These are phyloP conservation scores for Sternotherus odoratus DNA, from an alignment of 2,797 vertebrate genomes.

Conservation along the genomic window DNA sequence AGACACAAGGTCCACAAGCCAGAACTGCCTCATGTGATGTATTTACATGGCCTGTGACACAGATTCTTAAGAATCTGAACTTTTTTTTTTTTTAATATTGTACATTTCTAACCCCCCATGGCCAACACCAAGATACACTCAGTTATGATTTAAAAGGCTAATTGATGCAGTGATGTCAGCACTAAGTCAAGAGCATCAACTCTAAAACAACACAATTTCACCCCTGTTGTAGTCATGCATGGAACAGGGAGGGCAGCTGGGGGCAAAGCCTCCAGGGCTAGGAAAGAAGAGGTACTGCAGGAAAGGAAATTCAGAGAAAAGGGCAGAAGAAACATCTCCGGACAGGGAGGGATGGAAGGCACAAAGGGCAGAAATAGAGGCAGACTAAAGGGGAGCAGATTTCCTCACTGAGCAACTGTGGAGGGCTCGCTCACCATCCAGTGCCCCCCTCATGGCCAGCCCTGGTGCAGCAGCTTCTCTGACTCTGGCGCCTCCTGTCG, in stretches of 20 bases:
- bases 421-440: neutral
- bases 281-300: neutral
- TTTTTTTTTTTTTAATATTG: neutral
- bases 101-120: neutral
- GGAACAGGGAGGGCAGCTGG: neutral
- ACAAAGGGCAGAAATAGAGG: neutral
- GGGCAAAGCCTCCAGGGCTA: neutral
- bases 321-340: neutral
- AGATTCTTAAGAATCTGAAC: neutral
- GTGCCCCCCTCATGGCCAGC: neutral
- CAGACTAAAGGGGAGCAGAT: neutral
- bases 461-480: neutral
- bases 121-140: too few relatives aligned
- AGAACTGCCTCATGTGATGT: neutral
- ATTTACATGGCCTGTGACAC: neutral
- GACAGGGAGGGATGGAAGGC: accelerated
- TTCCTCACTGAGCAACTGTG: neutral
- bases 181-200: neutral
- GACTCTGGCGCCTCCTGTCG: neutral
- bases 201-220: neutral
- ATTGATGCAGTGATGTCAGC: neutral
- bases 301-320: neutral
- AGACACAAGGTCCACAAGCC: neutral
- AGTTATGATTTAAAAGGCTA: too few relatives aligned
- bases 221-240: too few relatives aligned